Evolutionary conservation across 2,113 vertebrate genomes (phyloP).

Genomic region (Indicator indicator): DNA sequence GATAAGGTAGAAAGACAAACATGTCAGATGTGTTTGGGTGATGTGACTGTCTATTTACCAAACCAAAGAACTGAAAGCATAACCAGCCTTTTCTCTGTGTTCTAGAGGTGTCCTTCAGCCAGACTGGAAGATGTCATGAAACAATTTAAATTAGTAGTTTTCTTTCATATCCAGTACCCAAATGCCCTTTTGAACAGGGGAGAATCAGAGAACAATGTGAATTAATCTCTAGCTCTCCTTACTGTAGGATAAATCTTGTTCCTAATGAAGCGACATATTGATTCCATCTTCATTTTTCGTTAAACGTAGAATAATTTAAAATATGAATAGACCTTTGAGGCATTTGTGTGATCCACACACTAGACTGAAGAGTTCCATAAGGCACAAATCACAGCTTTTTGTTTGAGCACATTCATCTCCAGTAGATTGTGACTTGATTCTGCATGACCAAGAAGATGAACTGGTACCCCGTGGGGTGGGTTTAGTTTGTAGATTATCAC

Average conservation of each 20-base stretch:
- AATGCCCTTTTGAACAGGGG: background rate
- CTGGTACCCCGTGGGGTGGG: background rate
- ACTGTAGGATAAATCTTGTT: background rate
- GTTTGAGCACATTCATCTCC: background rate
- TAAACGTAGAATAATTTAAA: background rate
- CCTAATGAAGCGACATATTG: rapidly evolving
- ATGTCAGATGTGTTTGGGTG: rapidly evolving
- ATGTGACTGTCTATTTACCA: background rate
- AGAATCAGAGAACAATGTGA: background rate
- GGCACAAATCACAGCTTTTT: rapidly evolving
- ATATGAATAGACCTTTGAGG: background rate
- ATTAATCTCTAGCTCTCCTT: background rate
- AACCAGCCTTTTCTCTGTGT: background rate
- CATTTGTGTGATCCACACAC: background rate
- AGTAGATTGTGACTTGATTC: background rate
- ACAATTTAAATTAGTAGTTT: background rate
- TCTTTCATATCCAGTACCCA: background rate
- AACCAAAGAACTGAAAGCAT: background rate
- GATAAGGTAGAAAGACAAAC: background rate
- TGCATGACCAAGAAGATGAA: background rate
- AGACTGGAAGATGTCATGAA: background rate
- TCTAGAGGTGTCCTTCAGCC: background rate
- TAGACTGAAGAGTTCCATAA: background rate
- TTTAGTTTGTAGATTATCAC: background rate
- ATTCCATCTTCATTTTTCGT: background rate